phyloP scores from a whole-genome alignment of 2,888 invertebrate species.

The Biston stratarius region DNA sequence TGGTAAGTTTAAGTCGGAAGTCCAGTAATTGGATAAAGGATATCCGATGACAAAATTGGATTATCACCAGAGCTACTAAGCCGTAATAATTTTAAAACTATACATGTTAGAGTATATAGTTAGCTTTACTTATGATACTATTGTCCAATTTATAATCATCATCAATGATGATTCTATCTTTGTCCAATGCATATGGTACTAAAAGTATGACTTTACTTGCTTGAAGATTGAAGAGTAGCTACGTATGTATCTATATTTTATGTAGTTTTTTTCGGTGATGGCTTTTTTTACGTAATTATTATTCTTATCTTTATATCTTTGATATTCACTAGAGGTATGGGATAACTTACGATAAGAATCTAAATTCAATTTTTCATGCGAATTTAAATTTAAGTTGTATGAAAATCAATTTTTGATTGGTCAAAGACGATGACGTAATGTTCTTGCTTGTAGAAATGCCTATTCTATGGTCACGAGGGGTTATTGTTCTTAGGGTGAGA shows the following conservation, averaged over 20 bases:
- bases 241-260: too few relatives aligned
- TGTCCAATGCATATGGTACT: too few relatives aligned
- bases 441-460: conserved; percentile 45
- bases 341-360: conserved; percentile 10
- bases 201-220: too few relatives aligned
- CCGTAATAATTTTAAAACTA: neutral
- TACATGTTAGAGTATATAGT: neutral
- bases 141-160: too few relatives aligned
- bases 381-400: conserved; percentile 43
- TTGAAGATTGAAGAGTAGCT: too few relatives aligned
- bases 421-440: conserved; percentile 66
- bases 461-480: conserved; percentile 45
- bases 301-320: neutral
- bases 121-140: too few relatives aligned
- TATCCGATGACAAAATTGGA: conserved; percentile 38
- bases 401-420: conserved; percentile 68
- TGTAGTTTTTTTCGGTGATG: too few relatives aligned
- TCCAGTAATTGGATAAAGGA: conserved; percentile 63
- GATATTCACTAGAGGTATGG: neutral
- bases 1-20: conserved; percentile 60
- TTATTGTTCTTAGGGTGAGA: conserved; percentile 53
- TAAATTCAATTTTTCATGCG: conserved; percentile 26
- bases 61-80: neutral
- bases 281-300: neutral
- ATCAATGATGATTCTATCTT: too few relatives aligned